These are phyloP conservation scores for Rhincodon typus DNA, from an alignment of 2,797 vertebrate genomes.

Conservation along the genomic window DNA sequence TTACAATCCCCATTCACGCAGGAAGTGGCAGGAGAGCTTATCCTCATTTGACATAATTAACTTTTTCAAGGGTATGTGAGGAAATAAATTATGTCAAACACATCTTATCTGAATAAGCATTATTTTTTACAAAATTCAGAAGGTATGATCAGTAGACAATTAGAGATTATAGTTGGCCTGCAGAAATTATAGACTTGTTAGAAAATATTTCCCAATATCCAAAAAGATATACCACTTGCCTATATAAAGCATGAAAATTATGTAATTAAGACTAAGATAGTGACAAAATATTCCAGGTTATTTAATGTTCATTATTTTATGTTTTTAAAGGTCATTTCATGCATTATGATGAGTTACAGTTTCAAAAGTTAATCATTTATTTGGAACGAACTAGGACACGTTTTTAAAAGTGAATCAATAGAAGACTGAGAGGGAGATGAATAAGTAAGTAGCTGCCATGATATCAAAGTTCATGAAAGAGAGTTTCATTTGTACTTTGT, in stretches of 20 bases:
- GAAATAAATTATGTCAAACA: background rate
- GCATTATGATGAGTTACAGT: background rate
- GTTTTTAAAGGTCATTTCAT: slow-evolving; percentile 19
- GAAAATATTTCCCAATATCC: slow-evolving; percentile 15
- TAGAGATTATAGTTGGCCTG: background rate
- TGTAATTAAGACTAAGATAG: background rate
- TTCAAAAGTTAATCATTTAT: background rate
- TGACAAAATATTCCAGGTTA: background rate
- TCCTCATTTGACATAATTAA: background rate
- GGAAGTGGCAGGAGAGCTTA: no score
- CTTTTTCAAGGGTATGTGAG: background rate
- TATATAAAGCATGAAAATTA: background rate
- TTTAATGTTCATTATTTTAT: background rate
- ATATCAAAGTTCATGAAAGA: background rate
- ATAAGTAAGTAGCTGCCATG: background rate
- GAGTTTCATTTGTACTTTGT: background rate
- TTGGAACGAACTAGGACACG: background rate
- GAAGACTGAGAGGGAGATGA: background rate
- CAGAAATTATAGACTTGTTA: background rate
- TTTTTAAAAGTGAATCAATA: background rate
- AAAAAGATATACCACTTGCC: background rate
- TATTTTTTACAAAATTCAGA: background rate
- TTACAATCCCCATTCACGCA: no score
- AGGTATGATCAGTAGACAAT: background rate
- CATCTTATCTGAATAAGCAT: background rate